phyloP scores from a whole-genome alignment of 1,140 invertebrate species.

The Drosophila orena region DNA sequence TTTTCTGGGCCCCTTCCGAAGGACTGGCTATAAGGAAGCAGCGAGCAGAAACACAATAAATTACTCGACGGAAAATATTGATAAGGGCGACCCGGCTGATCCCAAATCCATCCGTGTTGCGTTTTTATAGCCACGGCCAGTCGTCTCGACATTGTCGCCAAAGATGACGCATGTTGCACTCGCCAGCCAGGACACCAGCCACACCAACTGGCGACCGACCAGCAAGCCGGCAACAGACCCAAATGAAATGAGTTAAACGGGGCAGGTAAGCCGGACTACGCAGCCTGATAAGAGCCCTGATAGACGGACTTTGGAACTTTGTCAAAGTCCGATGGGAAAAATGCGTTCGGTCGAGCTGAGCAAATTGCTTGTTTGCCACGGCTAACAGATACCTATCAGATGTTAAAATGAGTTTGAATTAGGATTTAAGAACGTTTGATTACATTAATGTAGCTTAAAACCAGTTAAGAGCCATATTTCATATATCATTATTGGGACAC shows the following conservation, averaged over 20 bases:
- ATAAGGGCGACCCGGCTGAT: slow-evolving; percentile 53
- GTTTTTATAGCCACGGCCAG: slow-evolving; percentile 65
- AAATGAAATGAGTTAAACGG: slow-evolving; percentile 78
- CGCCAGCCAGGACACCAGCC: slow-evolving; percentile 14
- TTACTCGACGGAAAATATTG: slow-evolving; percentile 84
- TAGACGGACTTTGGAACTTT: slow-evolving; percentile 34
- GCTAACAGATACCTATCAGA: too few species aligned
- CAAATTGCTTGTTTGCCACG: background rate
- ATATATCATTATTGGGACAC: too few species aligned
- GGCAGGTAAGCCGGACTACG: slow-evolving; percentile 59
- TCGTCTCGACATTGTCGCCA: slow-evolving; percentile 64
- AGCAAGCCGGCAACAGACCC: slow-evolving; percentile 3
- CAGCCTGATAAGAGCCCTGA: slow-evolving; percentile 49
- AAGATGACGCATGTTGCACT: slow-evolving; percentile 73
- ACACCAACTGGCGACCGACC: slow-evolving; percentile 27
- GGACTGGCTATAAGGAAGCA: slow-evolving; percentile 55
- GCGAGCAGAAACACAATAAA: slow-evolving; percentile 71
- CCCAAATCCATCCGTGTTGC: slow-evolving; percentile 23
- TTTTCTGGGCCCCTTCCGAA: slow-evolving; percentile 20
- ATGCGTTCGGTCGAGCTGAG: background rate
- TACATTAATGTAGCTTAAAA: too few species aligned
- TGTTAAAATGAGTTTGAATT: too few species aligned
- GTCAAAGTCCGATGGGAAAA: slow-evolving; percentile 6
- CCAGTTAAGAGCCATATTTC: too few species aligned
- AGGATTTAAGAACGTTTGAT: too few species aligned